Conservation (phyloP, 2,888 invertebrate genomes). For the Hypercompe scribonia region DNA sequence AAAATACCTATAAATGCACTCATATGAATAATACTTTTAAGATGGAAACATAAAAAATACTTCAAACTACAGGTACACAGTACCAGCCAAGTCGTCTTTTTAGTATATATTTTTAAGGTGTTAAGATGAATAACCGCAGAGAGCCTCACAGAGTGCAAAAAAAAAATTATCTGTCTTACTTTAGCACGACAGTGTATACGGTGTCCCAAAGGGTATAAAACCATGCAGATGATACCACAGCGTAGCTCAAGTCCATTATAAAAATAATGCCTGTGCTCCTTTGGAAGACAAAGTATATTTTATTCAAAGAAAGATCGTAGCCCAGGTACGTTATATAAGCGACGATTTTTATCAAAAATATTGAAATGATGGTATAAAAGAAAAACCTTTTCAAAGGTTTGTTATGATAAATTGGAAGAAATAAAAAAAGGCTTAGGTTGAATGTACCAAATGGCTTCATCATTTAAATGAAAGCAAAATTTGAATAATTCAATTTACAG, state of each 20-base stretch:
- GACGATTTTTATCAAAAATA: constrained; percentile 48
- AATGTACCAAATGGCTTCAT: constrained; percentile 55
- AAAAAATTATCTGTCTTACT: not conserved
- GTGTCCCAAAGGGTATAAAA: constrained; percentile 21
- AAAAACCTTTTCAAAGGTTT: constrained; percentile 58
- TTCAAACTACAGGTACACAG: too few relatives aligned
- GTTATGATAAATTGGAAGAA: constrained; percentile 64
- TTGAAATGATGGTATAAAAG: constrained; percentile 50
- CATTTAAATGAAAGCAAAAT: constrained; percentile 54
- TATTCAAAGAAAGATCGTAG: constrained; percentile 20
- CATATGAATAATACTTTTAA: not conserved
- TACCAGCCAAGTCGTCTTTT: not conserved
- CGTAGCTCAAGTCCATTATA: constrained; percentile 24
- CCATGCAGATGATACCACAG: constrained; percentile 23
- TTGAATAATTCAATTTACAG: constrained; percentile 47
- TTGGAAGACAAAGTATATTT: constrained; percentile 26
- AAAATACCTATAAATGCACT: too few relatives aligned
- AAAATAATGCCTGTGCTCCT: constrained; percentile 21
- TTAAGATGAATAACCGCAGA: not conserved
- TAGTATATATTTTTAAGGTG: not conserved
- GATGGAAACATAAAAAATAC: not conserved
- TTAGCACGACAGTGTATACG: constrained; percentile 11
- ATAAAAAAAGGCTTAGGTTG: constrained; percentile 58
- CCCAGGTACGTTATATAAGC: constrained; percentile 36
- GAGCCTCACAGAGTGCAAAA: not conserved